Conservation (phyloP, 2,797 vertebrate genomes). For the Cyclura pinguis region DNA sequence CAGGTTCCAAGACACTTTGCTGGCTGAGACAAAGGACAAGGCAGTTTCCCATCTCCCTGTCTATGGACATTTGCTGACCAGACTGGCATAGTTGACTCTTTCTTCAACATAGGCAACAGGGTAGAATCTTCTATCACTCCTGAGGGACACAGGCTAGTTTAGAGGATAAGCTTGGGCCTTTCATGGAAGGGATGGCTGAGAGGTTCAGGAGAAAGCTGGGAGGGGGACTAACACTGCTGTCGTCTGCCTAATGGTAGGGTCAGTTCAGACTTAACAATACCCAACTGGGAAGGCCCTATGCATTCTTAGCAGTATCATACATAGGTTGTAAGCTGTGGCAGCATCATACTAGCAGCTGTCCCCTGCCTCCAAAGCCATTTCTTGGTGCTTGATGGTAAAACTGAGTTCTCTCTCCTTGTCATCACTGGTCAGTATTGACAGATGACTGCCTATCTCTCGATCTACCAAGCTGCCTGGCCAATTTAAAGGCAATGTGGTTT, state of each 20-base stretch:
- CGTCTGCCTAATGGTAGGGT: neutral
- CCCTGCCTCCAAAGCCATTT: neutral
- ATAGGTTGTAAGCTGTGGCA: too few species aligned
- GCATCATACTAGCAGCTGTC: too few species aligned
- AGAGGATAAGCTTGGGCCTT: neutral
- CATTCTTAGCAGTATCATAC: neutral
- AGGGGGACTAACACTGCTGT: neutral
- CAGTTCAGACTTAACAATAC: neutral
- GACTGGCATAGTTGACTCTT: neutral
- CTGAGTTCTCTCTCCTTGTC: too few species aligned
- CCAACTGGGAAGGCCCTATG: too few species aligned
- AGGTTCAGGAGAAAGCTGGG: neutral
- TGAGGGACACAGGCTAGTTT: neutral
- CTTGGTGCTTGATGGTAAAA: neutral
- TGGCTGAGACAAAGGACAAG: neutral
- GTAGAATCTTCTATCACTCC: neutral
- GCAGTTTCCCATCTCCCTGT: neutral
- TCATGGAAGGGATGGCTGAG: neutral
- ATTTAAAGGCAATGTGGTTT: neutral
- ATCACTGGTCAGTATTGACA: neutral
- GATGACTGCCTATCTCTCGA: neutral
- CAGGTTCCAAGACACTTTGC: neutral
- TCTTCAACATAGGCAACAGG: neutral
- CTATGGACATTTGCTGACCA: neutral
- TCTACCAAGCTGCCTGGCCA: neutral